Conservation (phyloP, 1,140 invertebrate species). For the Leptinotarsa lineolata region DNA sequence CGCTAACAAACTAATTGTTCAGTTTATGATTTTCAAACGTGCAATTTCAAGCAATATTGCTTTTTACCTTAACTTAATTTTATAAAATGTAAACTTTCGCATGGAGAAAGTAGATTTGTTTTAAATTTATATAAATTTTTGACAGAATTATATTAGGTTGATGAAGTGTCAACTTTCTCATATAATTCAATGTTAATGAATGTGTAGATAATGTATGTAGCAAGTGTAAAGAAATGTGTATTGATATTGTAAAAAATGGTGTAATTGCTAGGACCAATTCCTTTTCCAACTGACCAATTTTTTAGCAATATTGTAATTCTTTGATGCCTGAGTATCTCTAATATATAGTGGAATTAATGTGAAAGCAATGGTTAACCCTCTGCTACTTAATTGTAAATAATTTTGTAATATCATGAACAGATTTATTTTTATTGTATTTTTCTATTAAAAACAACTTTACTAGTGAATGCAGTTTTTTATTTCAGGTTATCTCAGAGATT, state of each 20-base stretch:
- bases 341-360: conserved; percentile 18
- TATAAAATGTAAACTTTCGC: too few relatives aligned
- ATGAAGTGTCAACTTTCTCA: too few relatives aligned
- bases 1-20: background rate
- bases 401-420: conserved; percentile 25
- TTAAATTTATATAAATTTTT: background rate
- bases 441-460: conserved; percentile 27
- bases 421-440: conserved; percentile 34
- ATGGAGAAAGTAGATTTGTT: too few relatives aligned
- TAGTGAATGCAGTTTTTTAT: conserved; percentile 2
- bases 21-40: background rate
- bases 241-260: conserved; percentile 1
- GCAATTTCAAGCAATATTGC: too few relatives aligned
- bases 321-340: conserved; percentile 5
- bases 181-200: background rate
- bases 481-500: background rate
- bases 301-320: conserved; percentile 8
- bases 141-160: background rate
- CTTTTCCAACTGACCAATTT: conserved; percentile 26
- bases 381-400: conserved; percentile 32
- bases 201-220: conserved; percentile 11
- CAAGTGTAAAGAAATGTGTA: background rate
- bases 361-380: conserved; percentile 18
- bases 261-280: conserved; percentile 19
- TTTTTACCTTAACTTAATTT: too few relatives aligned